phyloP scores from a whole-genome alignment of 2,113 vertebrate genomes.

The Rynchops niger region DNA sequence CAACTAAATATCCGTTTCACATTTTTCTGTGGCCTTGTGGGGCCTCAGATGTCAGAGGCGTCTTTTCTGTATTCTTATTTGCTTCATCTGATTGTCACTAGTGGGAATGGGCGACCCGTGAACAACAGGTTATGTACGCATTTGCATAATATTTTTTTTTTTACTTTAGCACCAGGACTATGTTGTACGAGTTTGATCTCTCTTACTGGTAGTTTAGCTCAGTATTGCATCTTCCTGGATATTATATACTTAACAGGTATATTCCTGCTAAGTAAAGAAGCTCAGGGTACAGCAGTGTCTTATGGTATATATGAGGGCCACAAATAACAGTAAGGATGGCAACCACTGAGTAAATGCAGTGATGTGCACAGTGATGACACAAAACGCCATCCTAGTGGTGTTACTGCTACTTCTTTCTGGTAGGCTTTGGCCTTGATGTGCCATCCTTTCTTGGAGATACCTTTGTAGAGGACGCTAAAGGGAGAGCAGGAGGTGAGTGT shows the following conservation, averaged over 20 bases:
- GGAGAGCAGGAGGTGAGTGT: not conserved
- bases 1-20: accelerated
- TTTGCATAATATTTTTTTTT: not conserved
- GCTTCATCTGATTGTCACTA: not conserved
- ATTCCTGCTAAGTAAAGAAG: not conserved
- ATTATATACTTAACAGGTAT: too few relatives aligned
- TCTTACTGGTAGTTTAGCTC: not conserved
- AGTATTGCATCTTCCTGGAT: not conserved
- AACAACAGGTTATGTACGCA: not conserved
- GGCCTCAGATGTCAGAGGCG: not conserved
- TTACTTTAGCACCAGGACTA: not conserved
- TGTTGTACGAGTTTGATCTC: not conserved
- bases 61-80: not conserved
- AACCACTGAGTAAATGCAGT: not conserved
- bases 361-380: not conserved
- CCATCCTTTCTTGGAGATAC: not conserved
- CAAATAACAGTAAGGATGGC: not conserved
- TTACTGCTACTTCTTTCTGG: not conserved
- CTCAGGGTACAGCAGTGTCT: not conserved
- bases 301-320: not conserved
- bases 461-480: not conserved
- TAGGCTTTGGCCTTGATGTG: not conserved
- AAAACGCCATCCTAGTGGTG: not conserved
- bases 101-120: not conserved
- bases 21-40: not conserved